Percentiles rank a stretch among this genome's conserved stretches.
phyloP scores from a whole-genome alignment of 1,140 invertebrate species.

The Doryteuthis pealeii region DNA sequence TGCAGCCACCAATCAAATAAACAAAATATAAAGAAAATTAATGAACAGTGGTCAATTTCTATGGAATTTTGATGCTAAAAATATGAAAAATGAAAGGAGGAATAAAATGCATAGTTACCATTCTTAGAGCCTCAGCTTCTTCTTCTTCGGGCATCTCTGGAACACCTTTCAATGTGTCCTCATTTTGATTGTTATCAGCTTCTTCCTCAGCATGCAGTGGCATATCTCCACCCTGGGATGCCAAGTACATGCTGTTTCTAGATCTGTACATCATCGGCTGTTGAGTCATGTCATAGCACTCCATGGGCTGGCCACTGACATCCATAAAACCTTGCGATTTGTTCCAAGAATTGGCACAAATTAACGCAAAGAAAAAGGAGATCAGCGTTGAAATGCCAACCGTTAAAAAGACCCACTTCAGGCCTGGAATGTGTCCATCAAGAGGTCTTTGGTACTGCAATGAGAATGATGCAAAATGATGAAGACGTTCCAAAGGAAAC shows the following conservation, averaged over 20 bases:
- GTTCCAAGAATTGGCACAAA: slow-evolving; percentile 37
- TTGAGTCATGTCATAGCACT: slow-evolving; percentile 31
- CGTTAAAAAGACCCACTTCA: slow-evolving; percentile 37
- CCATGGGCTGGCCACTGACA: slow-evolving; percentile 26
- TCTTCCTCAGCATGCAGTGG: slow-evolving; percentile 22
- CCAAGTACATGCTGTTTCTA: slow-evolving; percentile 41
- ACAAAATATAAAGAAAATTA: too few species aligned
- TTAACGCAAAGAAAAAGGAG: slow-evolving; percentile 24
- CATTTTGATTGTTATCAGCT: slow-evolving; percentile 21
- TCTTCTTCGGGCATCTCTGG: slow-evolving; percentile 44
- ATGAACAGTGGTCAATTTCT: too few species aligned
- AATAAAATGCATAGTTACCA: slow-evolving; percentile 22
- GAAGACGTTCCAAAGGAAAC: background rate
- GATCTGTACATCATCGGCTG: slow-evolving; percentile 40
- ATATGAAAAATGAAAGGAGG: too few species aligned
- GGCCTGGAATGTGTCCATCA: slow-evolving; percentile 14
- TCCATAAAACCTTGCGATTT: slow-evolving; percentile 33
- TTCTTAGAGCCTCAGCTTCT: slow-evolving; percentile 40
- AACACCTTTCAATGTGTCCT: slow-evolving; percentile 33
- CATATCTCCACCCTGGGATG: slow-evolving; percentile 24
- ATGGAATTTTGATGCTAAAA: too few species aligned
- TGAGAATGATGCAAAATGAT: background rate
- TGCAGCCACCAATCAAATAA: too few species aligned
- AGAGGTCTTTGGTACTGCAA: slow-evolving; percentile 32
- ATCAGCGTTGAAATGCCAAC: slow-evolving; percentile 29